Base-by-base conservation (phyloP, 2,113 vertebrate genomes). In the Oceanites oceanicus region DNA sequence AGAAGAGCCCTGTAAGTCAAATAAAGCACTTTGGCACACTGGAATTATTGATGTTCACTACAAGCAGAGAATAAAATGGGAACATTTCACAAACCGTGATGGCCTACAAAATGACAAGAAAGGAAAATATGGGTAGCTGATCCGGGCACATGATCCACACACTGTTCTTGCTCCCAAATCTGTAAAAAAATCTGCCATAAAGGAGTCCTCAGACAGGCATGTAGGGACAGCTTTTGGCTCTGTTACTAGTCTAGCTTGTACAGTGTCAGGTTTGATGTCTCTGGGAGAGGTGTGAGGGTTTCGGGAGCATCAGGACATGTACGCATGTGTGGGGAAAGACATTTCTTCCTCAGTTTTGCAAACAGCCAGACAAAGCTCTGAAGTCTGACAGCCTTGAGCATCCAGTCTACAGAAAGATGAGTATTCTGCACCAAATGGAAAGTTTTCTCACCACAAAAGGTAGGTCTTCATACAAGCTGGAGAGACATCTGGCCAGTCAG, bases 291-390 rank as follows among this genome's bases (percentile, higher is more conserved):
- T 32, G 7, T 13, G 49, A 80, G 50, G 10, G 4, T 68, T 61
- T 79, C n/a, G 68, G 49, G 26, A 6, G 3, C 30, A 72, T 15
- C 40, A 56, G 56, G 25, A 82, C 32, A 45, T 8, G 8, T 1
- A 9, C 8, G 9, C 1, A 0, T 9, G 38, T 25, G 11, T n/a
- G 42, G 21, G 30, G 21, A 67, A 62, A 26, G 23, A 23, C 32
- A 45, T 32, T 79, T 88, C 50, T 70, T 73, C 32, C 79, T 76
- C 42, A 32, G 9, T 70, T 77, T 50, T 86, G 49, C n/a, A 66
- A 49, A n/a, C 18, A 45, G 26, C 4, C 34, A 70, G 38, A 5
- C n/a, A 83, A 38, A 78, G 20, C 11, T 71, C 52, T 80, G 50
- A 74, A 92, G 17, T 34, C 86, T 65, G 25, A 73, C 92, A 86